Base-by-base conservation (phyloP, 2,888 invertebrate genomes). In the Cremastinae sp. region DNA sequence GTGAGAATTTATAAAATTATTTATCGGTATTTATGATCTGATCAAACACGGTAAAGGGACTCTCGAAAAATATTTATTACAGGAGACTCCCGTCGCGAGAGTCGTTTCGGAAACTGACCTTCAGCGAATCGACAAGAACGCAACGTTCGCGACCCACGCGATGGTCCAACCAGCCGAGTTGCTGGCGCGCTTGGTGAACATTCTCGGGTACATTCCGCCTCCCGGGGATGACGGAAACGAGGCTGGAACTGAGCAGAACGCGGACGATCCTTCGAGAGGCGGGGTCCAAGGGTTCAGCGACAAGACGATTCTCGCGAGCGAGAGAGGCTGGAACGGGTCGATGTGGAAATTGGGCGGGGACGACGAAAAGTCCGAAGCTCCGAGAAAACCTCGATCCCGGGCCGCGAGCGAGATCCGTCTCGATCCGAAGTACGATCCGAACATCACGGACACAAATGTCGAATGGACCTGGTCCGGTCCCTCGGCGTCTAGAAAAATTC, bases 41-140 rank as follows among this genome's bases (percentile, higher is more conserved):
- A n/a, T n/a, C n/a, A n/a, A n/a, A n/a, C n/a, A n/a, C n/a, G n/a
- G n/a, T n/a, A n/a, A n/a, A n/a, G n/a, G n/a, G n/a, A n/a, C n/a
- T n/a, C n/a, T n/a, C 5, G 18, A 20, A n/a, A 22, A 20, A 49
- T 8, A 20, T 41, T 12, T 4, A 8, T 78, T 65, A 0, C 72
- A 86, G 90, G 85, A 86, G 83, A 79, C 86, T 0, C 82, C 86
- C 79, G 89, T 94, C 2, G 88, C 88, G 3, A 92, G 94, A 69
- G 93, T 94, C 61, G 93, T 94, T 79, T 96, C 96, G 0, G 96
- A 96, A 82, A 94, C 95, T 0, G 96, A 96, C 88, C 90, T 96
- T 51, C 92, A 93, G 74, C 92, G 93, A 47, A 95, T 96, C 79
- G 95, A 96, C 87, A 94, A 94, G 83, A 94, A 94, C 80, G 94